A percentile compares a stretch with the other conserved stretches of the same genome.
Evolutionary conservation across 2,888 invertebrate species (phyloP).

Genomic region (Chromoteleia sp.): DNA sequence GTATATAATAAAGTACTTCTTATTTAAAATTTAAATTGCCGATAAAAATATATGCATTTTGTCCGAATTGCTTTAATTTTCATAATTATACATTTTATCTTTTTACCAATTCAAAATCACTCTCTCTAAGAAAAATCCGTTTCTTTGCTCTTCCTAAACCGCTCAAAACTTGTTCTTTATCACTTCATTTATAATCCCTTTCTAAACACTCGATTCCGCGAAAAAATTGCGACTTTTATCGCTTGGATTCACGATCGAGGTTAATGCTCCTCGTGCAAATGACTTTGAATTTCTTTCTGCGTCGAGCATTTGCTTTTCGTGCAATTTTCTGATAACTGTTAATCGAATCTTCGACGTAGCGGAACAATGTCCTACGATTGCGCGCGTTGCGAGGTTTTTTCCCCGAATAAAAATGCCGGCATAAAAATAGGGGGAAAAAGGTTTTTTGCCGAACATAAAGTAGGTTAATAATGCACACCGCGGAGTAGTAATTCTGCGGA

Average conservation of each 20-base stretch:
- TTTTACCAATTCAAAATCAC: background rate
- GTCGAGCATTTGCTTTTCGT: conserved; percentile 40
- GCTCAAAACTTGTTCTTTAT: conserved; percentile 2
- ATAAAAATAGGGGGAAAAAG: conserved; percentile 11
- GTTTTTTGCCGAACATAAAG: conserved; percentile 49
- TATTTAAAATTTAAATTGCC: too few species aligned
- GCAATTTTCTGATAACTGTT: conserved; percentile 67
- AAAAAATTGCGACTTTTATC: conserved; percentile 37
- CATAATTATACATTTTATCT: too few species aligned
- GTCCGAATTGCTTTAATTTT: too few species aligned
- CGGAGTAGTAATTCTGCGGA: conserved; percentile 51
- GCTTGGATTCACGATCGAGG: conserved; percentile 47
- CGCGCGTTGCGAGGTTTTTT: conserved; percentile 4
- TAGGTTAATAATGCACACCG: conserved; percentile 68
- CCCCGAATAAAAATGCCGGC: conserved; percentile 34
- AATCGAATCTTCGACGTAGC: conserved; percentile 38
- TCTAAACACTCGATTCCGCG: conserved; percentile 14
- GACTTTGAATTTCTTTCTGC: conserved; percentile 47
- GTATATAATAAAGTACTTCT: too few species aligned
- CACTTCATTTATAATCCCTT: conserved; percentile 5
- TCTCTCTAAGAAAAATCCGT: background rate
- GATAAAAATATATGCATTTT: too few species aligned
- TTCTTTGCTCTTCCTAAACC: background rate
- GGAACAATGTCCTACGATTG: conserved; percentile 36
- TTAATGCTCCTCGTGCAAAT: conserved; percentile 58